Evolutionary conservation across 1,140 invertebrate genomes (phyloP), one percentile per base, ranked within the genome.

Genomic region (Cotesia glomerata): DNA sequence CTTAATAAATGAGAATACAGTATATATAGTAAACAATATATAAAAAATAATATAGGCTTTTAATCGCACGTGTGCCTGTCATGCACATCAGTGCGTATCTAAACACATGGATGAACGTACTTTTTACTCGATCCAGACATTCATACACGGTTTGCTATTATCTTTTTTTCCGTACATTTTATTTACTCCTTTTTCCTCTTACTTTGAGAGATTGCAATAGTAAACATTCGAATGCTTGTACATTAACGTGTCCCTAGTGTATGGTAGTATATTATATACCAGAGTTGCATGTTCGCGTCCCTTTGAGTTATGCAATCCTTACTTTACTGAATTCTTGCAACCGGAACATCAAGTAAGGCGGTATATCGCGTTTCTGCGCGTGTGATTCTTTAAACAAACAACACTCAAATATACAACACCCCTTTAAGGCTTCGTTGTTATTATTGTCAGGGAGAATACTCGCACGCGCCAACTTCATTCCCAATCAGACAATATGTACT

Each of bases 361-460:
- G 49, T 67, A 70, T 80, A 71, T 82, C 80, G 73, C 67, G 59
- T 81, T 81, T 75, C 73, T 75, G 74, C 73, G 63, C 56, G 73
- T 76, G 72, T 65, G 75, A 79, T 74, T 76, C 73, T 62, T 61
- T 68, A 74, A 75, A 77, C 71, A 76, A 54, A 69, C 18, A 58
- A 66, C 54, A 54, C 35, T 64, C 2, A 16, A 14, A 13, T 11
- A 26, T 32, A 64, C 11, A 13, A 39, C 16, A 11, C 65, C 65
- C 65, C 13, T 49, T 67, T 52, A 49, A 18, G 16, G 65, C 49
- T 49, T 39, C 39, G 39, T 45, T 45, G 5, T 67, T 54, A 54
- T 54, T 32, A 26, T 67, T 16, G 14, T 67, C 39, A 5, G 45
- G 18, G 26, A 52, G 45, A 67, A 64, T 64, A 67, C 65, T 67